Evolutionary conservation across 2,888 invertebrate genomes (phyloP).

Genomic region (Phanerotoma sp.): DNA sequence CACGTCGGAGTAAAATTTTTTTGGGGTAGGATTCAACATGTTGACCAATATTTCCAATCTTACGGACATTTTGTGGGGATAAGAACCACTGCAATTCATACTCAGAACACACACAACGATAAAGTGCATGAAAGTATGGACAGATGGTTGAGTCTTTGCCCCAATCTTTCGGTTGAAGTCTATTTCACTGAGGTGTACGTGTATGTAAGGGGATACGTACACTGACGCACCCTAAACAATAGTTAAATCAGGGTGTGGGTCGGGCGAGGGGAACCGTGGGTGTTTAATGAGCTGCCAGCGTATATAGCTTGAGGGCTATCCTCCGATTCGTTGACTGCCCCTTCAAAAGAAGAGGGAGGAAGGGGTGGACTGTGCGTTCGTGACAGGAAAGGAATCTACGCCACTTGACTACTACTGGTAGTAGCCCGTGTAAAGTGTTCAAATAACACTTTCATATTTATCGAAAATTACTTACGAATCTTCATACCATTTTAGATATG

Average conservation of each 20-base stretch:
- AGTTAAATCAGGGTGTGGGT: constrained; percentile 54
- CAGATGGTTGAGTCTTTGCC: constrained; percentile 49
- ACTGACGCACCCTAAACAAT: constrained; percentile 45
- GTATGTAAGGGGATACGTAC: constrained; percentile 17
- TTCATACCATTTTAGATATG: neutral
- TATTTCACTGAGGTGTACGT: constrained; percentile 26
- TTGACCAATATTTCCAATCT: neutral
- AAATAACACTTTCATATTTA: constrained; percentile 42
- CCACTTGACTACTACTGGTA: constrained; percentile 49
- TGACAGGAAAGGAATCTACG: constrained; percentile 13
- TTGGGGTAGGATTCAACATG: too few relatives aligned
- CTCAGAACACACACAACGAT: constrained; percentile 15
- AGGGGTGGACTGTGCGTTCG: constrained; percentile 40
- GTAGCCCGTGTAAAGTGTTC: constrained; percentile 47
- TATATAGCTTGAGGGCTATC: constrained; percentile 28
- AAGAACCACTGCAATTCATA: constrained; percentile 46
- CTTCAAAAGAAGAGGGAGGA: constrained; percentile 6
- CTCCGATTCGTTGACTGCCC: constrained; percentile 22
- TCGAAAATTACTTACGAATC: neutral
- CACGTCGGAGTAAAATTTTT: too few relatives aligned
- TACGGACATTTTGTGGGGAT: constrained; percentile 25
- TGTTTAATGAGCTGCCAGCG: constrained; percentile 56
- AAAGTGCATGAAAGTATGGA: constrained; percentile 41
- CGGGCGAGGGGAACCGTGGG: constrained; percentile 50
- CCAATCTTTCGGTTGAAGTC: constrained; percentile 38